Base-by-base conservation (phyloP, 2,113 vertebrate species). In the Chrysemys picta region DNA sequence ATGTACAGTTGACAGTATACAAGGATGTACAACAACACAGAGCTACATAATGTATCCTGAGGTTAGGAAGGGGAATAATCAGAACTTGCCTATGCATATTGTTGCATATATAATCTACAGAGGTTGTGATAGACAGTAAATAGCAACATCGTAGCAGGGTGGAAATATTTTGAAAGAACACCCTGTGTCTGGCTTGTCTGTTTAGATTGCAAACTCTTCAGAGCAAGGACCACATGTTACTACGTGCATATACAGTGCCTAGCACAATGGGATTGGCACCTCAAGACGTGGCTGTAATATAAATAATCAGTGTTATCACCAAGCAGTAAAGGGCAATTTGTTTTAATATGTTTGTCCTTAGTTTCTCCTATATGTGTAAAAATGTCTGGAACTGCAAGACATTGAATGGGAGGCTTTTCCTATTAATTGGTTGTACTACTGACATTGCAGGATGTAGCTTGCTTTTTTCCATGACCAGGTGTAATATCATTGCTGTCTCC, bases 181-280 rank as follows among this genome's bases (percentile, higher is more conserved):
- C 0, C 7, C 4, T 54, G 85, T 14, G 2, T 25, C 54, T 82
- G 1, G 0, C 25, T 56, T 82, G 1, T 27, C 52, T 38, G 4
- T 3, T 6, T 80, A 76, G 31, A 82, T 50, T 59, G 7, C 17
- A n/a, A 47, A 14, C 0, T 0, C 24, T 83, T 75, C 82, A 65
- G 65, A 65, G 62, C 53, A 90, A 72, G 22, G 53, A 84, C 29
- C 22, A 11, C 14, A 80, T 42, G 89, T 59, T 90, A 1, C 35
- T 0, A 0, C 5, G 13, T 25, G 0, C 6, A 25, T 31, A 31
- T 1, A 31, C 45, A 47, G 45, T 78, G 42, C 10, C 25, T 78
- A 45, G 25, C 6, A 78, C 75, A 78, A 27, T 27, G 24, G 27
- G 50, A 5, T 14, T 59, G 81, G 3, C 82, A 62, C 35, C 69